Evolutionary conservation across 1,140 invertebrate genomes (phyloP), one percentile per base, ranked within the genome.

Genomic region (Papilio xuthus): DNA sequence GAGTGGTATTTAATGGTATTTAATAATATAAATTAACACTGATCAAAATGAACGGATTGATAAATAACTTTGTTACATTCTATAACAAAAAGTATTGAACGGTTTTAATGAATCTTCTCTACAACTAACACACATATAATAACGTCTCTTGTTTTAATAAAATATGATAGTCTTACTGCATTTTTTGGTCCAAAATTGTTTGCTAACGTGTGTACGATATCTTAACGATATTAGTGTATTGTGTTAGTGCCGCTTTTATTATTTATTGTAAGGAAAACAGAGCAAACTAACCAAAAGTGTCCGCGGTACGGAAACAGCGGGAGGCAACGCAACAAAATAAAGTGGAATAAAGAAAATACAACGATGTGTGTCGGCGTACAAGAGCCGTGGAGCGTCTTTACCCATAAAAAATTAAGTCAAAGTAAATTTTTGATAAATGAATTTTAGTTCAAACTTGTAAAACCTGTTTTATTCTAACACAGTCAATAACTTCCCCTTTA

Each of bases 261-360:
- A 92, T 93, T 93, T 93, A 93, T 93, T 92, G 86, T 86, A 86
- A 85, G 85, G 86, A 89, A 90, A 92, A 92, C 90, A 89, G 87
- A 91, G 83, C 87, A 91, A 93, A 94, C 90, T 92, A 91, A 91
- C 91, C 88, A 93, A 92, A 92, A 93, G 89, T 92, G 90, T 91
- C 90, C 88, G 85, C 89, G 87, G 88, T 80, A 85, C 87, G 89
- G 88, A 92, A 91, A 80, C 90, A 90, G 87, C 90, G 87, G 90
- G 91, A 89, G 83, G 85, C 86, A 88, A 89, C 85, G 87, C 83
- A 89, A 91, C 86, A 88, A 92, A 91, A 92, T 88, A 89, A 85
- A 89, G 79, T 82, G 82, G 84, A 90, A 84, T 86, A 90, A 89
- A 91, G 88, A 91, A 92, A 92, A 91, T 88, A 91, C 84, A 88